phyloP scores from a whole-genome alignment of 2,888 invertebrate species.

The Ashinkailepas kermadecensis region DNA sequence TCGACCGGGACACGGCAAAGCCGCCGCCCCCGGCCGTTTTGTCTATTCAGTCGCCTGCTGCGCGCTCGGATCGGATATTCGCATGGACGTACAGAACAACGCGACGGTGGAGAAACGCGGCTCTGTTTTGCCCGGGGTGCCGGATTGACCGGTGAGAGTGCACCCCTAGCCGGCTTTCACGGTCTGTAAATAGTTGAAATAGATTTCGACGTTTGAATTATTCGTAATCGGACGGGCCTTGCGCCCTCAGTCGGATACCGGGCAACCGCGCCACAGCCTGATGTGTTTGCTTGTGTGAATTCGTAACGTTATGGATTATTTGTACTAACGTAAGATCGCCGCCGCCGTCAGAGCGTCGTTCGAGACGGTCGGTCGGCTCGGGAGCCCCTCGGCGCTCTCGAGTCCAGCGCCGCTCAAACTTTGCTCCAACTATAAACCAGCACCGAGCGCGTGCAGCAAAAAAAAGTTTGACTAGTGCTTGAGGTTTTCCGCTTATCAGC shows the following conservation, averaged over 20 bases:
- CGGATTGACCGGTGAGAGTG: too few relatives aligned
- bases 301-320: conserved; percentile 8
- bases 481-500: background rate
- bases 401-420: background rate
- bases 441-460: conserved; percentile 5
- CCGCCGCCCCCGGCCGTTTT: background rate
- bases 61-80: too few relatives aligned
- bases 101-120: too few relatives aligned
- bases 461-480: conserved; percentile 12
- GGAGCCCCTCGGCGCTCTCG: too few relatives aligned
- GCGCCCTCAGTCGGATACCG: background rate
- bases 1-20: background rate
- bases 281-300: conserved; percentile 2
- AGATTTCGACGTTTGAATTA: conserved; percentile 11
- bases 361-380: too few relatives aligned
- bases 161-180: too few relatives aligned
- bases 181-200: background rate
- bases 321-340: conserved; percentile 14
- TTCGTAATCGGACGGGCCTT: background rate
- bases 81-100: too few relatives aligned
- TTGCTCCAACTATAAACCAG: background rate
- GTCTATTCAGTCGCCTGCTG: background rate
- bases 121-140: too few relatives aligned
- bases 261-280: background rate
- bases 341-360: background rate